Conservation (phyloP, 2,797 vertebrate genomes). For the Sciaenops ocellatus region DNA sequence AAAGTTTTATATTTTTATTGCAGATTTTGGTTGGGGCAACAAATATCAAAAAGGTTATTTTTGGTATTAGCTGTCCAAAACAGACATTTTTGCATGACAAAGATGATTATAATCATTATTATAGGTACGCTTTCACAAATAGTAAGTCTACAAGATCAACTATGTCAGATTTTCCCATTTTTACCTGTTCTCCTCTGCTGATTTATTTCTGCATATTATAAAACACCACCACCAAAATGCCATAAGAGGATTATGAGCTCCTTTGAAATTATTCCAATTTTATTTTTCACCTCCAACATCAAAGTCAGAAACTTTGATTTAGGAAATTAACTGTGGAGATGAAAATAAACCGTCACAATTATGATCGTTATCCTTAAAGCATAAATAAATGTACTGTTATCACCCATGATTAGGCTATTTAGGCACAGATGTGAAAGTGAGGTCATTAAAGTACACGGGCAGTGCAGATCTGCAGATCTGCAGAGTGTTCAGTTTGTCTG, state of each 20-base stretch:
- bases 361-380: neutral
- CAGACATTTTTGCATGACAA: neutral
- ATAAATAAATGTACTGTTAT: neutral
- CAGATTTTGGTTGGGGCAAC: neutral
- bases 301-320: conserved; percentile 30
- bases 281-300: conserved; percentile 7
- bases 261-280: conserved; percentile 22
- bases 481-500: no score
- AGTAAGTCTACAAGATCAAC: neutral
- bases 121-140: neutral
- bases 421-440: neutral
- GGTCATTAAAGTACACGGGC: neutral
- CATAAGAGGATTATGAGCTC: conserved; percentile 42
- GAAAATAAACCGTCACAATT: neutral
- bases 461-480: neutral
- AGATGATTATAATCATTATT: neutral
- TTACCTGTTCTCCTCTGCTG: neutral
- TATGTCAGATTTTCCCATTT: neutral
- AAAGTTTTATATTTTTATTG: neutral
- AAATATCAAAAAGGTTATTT: neutral
- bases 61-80: no score
- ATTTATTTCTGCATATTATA: conserved; percentile 21
- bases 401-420: neutral
- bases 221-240: neutral
- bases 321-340: neutral